Percentiles rank a stretch among this genome's conserved stretches.
These are phyloP conservation scores for Drosophila histrio DNA, from an alignment of 2,888 invertebrate species.

Conservation along the genomic window DNA sequence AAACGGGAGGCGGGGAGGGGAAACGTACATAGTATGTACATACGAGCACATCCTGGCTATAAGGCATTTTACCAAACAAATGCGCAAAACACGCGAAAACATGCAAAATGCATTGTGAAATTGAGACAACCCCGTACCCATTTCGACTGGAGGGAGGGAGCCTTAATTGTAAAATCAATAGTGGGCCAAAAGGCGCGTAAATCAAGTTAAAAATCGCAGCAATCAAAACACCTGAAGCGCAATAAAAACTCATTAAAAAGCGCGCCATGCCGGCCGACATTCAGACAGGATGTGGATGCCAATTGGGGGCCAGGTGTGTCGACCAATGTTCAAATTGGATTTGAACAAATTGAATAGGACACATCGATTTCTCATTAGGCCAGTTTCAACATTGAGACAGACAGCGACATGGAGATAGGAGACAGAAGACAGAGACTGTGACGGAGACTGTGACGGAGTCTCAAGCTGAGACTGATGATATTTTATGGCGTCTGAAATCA, in stretches of 20 bases:
- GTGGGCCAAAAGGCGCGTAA: slow-evolving; percentile 62
- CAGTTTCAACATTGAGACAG: slow-evolving; percentile 2
- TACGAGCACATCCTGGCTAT: slow-evolving; percentile 38
- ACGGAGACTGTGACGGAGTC: neutral
- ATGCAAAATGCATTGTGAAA: slow-evolving; percentile 72
- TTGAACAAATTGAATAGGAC: slow-evolving; percentile 67
- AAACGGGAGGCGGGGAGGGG: neutral
- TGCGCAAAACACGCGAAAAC: slow-evolving; percentile 68
- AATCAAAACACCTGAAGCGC: slow-evolving; percentile 77
- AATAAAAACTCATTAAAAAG: slow-evolving; percentile 79
- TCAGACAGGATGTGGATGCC: slow-evolving; percentile 40
- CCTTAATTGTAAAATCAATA: slow-evolving; percentile 81
- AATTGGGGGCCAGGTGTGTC: slow-evolving; percentile 56
- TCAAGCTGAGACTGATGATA: slow-evolving; percentile 52
- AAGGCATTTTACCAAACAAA: slow-evolving; percentile 59
- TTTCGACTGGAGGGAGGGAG: neutral
- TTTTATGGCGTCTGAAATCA: slow-evolving; percentile 75
- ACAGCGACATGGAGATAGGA: neutral
- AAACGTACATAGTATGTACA: slow-evolving; percentile 14
- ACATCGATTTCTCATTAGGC: slow-evolving; percentile 79
- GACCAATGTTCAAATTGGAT: slow-evolving; percentile 64
- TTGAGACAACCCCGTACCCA: neutral
- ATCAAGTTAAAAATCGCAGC: slow-evolving; percentile 79
- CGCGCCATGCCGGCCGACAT: slow-evolving; percentile 37
- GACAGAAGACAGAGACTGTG: neutral